These are phyloP conservation scores for Lacerta agilis DNA, from an alignment of 2,797 vertebrate genomes.

Conservation along the genomic window DNA sequence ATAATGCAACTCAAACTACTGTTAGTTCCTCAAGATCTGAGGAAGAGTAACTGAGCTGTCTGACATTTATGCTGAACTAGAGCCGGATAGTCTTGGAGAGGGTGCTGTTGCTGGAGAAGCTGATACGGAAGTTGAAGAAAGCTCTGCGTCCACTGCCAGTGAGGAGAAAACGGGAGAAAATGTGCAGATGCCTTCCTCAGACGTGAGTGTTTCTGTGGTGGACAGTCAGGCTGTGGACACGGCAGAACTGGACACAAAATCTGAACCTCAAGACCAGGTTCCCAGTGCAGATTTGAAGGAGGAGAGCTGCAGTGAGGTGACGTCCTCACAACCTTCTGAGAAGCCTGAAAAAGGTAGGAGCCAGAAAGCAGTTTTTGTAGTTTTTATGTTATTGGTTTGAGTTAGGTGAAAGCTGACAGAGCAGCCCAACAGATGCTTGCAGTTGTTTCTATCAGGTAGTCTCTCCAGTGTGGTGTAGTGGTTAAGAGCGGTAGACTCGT, in stretches of 20 bases:
- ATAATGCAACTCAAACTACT: constrained; percentile 42
- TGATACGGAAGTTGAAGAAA: constrained; percentile 16
- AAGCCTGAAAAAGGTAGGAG: neutral
- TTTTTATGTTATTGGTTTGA: neutral
- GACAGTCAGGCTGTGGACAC: neutral
- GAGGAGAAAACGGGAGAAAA: neutral
- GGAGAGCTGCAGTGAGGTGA: neutral
- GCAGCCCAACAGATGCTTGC: neutral
- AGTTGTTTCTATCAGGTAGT: neutral
- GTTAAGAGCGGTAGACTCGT: no score
- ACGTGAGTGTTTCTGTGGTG: neutral
- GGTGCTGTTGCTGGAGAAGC: constrained; percentile 43
- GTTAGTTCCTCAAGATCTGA: constrained; percentile 21
- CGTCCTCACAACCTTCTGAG: neutral
- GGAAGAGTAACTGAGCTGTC: constrained; percentile 28
- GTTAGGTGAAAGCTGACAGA: no score
- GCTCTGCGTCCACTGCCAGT: neutral
- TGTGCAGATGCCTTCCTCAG: neutral
- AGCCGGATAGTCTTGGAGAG: constrained; percentile 41
- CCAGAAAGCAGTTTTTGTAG: neutral
- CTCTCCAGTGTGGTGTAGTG: no score
- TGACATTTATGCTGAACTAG: constrained; percentile 40
- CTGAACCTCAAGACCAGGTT: neutral
- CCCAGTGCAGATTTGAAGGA: neutral
- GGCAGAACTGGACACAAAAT: neutral